phyloP scores from a whole-genome alignment of 1,140 invertebrate genomes.

The Cotesia chilonis region DNA sequence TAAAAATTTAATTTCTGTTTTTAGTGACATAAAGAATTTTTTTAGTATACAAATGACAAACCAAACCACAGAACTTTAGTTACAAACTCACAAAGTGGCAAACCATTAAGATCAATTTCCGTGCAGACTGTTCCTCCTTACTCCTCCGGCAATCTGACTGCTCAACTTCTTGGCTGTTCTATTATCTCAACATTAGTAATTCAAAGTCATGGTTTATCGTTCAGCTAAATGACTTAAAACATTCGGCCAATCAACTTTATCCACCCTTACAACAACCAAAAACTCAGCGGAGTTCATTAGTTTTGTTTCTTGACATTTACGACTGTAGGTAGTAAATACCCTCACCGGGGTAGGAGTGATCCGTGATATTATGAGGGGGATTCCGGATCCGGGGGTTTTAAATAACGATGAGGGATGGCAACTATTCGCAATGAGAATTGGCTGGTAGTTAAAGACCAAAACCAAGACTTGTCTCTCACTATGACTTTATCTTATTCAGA shows the following conservation, averaged over 20 bases:
- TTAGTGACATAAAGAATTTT: no score
- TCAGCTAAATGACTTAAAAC: conserved; percentile 15
- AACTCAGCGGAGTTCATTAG: conserved; percentile 9
- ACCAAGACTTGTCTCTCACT: conserved; percentile 41
- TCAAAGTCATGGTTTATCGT: conserved; percentile 16
- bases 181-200: conserved; percentile 23
- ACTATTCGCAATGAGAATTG: conserved; percentile 15
- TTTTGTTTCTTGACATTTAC: conserved; percentile 18
- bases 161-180: not conserved
- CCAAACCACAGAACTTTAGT: conserved; percentile 1
- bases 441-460: not conserved
- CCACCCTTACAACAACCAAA: conserved; percentile 2
- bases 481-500: conserved; percentile 60
- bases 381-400: no score
- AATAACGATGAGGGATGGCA: no score
- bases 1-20: no score
- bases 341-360: no score
- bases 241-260: conserved; percentile 1
- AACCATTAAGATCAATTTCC: conserved; percentile 22
- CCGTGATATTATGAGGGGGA: not conserved
- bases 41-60: not conserved
- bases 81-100: conserved; percentile 17
- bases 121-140: not conserved
- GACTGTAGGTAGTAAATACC: conserved; percentile 3
- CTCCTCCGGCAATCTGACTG: not conserved